Evolutionary conservation across 2,113 vertebrate genomes (phyloP).

Genomic region (Rhadina sibilatrix): DNA sequence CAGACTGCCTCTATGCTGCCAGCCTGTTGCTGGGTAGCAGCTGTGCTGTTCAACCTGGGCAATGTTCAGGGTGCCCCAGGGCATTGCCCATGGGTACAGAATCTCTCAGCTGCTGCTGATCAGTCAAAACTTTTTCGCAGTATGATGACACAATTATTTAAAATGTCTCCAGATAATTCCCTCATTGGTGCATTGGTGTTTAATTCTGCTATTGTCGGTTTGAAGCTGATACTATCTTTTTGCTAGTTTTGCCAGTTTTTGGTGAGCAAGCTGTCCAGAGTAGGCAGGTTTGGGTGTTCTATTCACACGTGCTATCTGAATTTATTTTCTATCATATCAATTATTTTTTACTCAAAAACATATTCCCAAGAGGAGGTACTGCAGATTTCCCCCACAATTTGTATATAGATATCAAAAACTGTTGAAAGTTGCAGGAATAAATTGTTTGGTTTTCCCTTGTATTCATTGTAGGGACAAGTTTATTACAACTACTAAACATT

Average conservation of each 20-base stretch:
- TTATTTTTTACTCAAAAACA: neutral
- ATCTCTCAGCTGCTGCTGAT: neutral
- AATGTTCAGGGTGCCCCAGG: neutral
- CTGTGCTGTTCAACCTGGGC: neutral
- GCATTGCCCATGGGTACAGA: neutral
- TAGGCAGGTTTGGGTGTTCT: neutral
- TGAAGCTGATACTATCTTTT: neutral
- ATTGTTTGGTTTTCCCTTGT: neutral
- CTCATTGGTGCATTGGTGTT: neutral
- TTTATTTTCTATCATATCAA: neutral
- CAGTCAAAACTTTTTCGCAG: neutral
- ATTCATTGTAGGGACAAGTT: neutral
- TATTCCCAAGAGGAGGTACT: neutral
- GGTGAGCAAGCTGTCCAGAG: neutral
- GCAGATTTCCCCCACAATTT: neutral
- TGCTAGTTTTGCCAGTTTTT: neutral
- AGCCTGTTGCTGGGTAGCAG: neutral
- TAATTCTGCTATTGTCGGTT: neutral
- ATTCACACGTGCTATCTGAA: neutral
- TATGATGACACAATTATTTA: neutral
- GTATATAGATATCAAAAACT: neutral
- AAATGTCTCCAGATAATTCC: neutral
- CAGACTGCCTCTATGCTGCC: no score
- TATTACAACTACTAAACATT: neutral
- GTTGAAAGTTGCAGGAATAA: neutral